phyloP scores from a whole-genome alignment of 2,888 invertebrate species.

The Brenthis daphne region DNA sequence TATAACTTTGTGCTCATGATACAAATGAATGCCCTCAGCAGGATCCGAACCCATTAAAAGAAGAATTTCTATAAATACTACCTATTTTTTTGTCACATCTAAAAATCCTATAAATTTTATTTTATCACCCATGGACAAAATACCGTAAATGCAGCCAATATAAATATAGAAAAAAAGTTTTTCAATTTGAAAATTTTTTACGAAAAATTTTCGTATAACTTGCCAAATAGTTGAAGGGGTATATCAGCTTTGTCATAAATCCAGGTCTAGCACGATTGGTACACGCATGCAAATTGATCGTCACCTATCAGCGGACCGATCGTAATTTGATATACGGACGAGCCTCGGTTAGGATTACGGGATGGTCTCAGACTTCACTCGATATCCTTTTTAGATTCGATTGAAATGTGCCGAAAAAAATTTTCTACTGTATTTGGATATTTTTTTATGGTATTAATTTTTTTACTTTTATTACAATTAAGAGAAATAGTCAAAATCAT shows the following conservation, averaged over 20 bases:
- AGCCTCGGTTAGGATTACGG: conserved; percentile 26
- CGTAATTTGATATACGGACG: conserved; percentile 40
- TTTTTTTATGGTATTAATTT: too few relatives aligned
- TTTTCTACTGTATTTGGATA: neutral
- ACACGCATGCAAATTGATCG: conserved; percentile 38
- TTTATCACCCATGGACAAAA: too few relatives aligned
- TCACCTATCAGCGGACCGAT: conserved; percentile 37
- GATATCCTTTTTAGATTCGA: neutral
- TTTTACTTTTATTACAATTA: too few relatives aligned
- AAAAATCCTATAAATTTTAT: too few relatives aligned
- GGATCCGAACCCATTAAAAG: too few relatives aligned
- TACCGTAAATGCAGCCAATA: too few relatives aligned
- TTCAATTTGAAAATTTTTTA: neutral
- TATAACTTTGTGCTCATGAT: too few relatives aligned
- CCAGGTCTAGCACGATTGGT: conserved; percentile 24
- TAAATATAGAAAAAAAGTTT: neutral
- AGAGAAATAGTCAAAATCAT: too few relatives aligned
- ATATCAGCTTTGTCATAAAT: conserved; percentile 31
- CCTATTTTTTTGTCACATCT: too few relatives aligned
- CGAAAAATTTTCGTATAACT: neutral
- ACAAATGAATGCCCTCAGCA: too few relatives aligned
- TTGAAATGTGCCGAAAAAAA: neutral
- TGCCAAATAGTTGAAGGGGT: conserved; percentile 7
- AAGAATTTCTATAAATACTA: too few relatives aligned
- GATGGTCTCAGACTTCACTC: conserved; percentile 4